phyloP scores from a whole-genome alignment of 2,888 invertebrate species.

The Schrankia costaestrigalis region DNA sequence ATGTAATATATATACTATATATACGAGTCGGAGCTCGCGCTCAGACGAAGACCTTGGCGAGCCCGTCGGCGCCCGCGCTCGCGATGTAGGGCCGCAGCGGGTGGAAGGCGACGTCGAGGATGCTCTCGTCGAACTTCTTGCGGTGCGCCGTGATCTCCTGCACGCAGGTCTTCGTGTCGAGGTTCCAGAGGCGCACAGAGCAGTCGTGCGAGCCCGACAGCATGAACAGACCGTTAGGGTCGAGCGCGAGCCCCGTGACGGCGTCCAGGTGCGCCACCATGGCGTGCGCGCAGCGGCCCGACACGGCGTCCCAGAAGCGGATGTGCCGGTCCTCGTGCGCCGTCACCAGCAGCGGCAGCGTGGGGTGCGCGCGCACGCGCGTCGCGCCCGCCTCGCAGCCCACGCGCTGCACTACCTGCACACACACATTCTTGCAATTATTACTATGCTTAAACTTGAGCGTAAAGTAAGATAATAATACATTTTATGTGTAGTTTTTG shows the following conservation, averaged over 20 bases:
- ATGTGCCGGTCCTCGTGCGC: conserved; percentile 99
- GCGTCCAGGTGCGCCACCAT: conserved; percentile 99
- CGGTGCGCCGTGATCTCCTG: conserved; percentile 99
- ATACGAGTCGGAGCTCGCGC: conserved; percentile 21
- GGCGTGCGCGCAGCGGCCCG: conserved; percentile 96
- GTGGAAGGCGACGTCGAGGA: conserved; percentile 99
- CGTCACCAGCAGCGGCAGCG: conserved; percentile 96
- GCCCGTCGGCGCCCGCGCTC: conserved; percentile 98
- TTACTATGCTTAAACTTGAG: too few relatives aligned
- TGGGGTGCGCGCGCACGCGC: conserved; percentile 96
- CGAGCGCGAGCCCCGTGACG: conserved; percentile 98
- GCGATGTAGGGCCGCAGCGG: conserved; percentile 99
- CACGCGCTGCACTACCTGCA: conserved; percentile 80
- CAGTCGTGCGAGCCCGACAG: conserved; percentile 99
- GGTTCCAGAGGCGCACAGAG: conserved; percentile 99
- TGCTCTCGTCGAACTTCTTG: conserved; percentile 99
- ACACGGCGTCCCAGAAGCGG: conserved; percentile 98
- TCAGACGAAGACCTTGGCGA: conserved; percentile 98
- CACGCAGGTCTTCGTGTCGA: conserved; percentile 99
- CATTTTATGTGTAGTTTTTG: too few relatives aligned
- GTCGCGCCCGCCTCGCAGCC: conserved; percentile 85
- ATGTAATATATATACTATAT: conserved; percentile 44
- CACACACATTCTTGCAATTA: not conserved
- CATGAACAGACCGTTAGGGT: conserved; percentile 98
- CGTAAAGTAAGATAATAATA: too few relatives aligned